A percentile compares a stretch with the other conserved stretches of the same genome.
These are phyloP conservation scores for Nomada ferruginata DNA, from an alignment of 2,888 invertebrate species.

Conservation along the genomic window DNA sequence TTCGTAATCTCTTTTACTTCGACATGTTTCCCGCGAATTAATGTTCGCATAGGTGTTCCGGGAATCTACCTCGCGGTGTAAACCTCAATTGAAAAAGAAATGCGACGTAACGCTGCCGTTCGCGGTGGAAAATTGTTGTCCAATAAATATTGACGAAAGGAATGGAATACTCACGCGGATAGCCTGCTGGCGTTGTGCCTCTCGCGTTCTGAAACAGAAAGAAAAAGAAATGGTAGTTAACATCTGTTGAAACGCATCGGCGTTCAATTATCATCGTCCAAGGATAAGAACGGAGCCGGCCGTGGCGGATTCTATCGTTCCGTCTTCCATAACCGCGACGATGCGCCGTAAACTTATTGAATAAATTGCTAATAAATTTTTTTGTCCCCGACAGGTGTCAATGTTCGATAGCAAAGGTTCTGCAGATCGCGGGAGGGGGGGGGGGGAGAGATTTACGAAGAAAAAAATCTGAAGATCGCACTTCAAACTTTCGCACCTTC, in stretches of 20 bases:
- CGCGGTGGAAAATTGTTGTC: neutral
- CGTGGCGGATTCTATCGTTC: conserved; percentile 13
- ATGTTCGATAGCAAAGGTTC: neutral
- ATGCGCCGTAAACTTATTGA: neutral
- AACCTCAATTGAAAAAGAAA: neutral
- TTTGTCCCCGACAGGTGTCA: too few relatives aligned
- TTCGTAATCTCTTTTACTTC: too few relatives aligned
- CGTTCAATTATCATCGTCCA: conserved; percentile 45
- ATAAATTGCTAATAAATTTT: too few relatives aligned
- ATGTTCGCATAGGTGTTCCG: neutral
- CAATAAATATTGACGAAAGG: neutral
- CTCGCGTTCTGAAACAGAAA: conserved; percentile 85
- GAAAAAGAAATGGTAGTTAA: conserved; percentile 62
- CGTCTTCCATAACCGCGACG: conserved; percentile 26
- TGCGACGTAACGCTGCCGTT: neutral
- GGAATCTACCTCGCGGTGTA: neutral
- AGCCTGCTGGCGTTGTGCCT: conserved; percentile 83
- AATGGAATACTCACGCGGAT: conserved; percentile 85
- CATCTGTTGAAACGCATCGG: conserved; percentile 27
- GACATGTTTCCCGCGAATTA: too few relatives aligned
- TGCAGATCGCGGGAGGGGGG: neutral
- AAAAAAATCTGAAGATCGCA: neutral
- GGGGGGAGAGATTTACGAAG: neutral
- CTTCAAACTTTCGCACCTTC: neutral
- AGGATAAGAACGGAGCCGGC: conserved; percentile 32